Evolutionary conservation across 2,797 vertebrate genomes (phyloP).

Genomic region (Hyperoplus immaculatus): DNA sequence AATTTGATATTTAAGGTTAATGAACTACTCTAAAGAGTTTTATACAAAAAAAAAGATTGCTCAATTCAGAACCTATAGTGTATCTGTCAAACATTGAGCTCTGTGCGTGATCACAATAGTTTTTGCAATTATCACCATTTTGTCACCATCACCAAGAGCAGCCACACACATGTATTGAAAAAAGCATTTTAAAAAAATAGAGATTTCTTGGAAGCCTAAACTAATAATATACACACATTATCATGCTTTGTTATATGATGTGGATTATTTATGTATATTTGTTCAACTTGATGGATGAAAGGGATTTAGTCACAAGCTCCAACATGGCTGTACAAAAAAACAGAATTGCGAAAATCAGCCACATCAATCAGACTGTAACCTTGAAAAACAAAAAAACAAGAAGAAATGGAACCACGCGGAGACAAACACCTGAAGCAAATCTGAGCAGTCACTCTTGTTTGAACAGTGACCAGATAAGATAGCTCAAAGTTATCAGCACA

Average conservation of each 20-base stretch:
- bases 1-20: constrained; percentile 26
- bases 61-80: neutral
- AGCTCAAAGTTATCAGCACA: constrained; percentile 83
- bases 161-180: constrained; percentile 21
- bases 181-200: neutral
- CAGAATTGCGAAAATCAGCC: constrained; percentile 38
- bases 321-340: constrained; percentile 31
- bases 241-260: too few species aligned
- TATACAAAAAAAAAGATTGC: neutral
- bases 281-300: constrained; percentile 20
- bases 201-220: too few species aligned
- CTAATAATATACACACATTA: too few species aligned
- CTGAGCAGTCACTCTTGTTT: constrained; percentile 81
- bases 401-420: constrained; percentile 70
- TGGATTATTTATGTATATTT: too few species aligned
- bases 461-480: constrained; percentile 85
- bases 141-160: neutral
- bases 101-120: neutral
- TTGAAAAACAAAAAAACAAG: constrained; percentile 80
- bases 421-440: constrained; percentile 83
- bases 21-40: constrained; percentile 16
- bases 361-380: constrained; percentile 77
- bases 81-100: constrained; percentile 3
- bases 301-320: constrained; percentile 10
- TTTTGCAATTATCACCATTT: neutral